Percentiles rank a stretch among this genome's conserved stretches.
Conservation (phyloP, 2,113 vertebrate species). For the Hippocampus barbouri region DNA sequence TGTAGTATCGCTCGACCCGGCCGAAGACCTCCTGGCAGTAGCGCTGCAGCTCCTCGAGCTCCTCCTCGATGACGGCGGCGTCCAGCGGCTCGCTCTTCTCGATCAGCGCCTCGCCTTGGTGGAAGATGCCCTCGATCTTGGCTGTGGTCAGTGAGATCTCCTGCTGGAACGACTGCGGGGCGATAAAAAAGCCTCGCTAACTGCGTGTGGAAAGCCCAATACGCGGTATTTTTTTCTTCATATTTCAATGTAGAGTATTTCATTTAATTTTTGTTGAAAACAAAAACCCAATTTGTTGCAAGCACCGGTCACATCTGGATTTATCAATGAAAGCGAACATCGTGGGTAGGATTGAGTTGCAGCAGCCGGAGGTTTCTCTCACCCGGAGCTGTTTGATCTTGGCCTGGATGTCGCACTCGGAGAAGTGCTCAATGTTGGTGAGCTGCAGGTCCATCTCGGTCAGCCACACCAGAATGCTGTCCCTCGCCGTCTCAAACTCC, state of each 20-base stretch:
- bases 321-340: not conserved
- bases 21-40: slow-evolving; percentile 97
- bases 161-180: slow-evolving; percentile 85
- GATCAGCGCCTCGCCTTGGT: slow-evolving; percentile 86
- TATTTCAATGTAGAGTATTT: too few relatives aligned
- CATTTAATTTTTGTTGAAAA: too few relatives aligned
- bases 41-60: slow-evolving; percentile 87
- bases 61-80: slow-evolving; percentile 92
- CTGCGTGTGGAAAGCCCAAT: too few relatives aligned
- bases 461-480: slow-evolving; percentile 91
- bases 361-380: not conserved
- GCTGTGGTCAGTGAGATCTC: slow-evolving; percentile 87
- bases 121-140: slow-evolving; percentile 88
- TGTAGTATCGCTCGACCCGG: slow-evolving; percentile 91
- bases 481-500: slow-evolving; percentile 92
- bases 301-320: not conserved
- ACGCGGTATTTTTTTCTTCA: too few relatives aligned
- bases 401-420: slow-evolving; percentile 93
- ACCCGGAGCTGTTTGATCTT: slow-evolving; percentile 97
- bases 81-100: slow-evolving; percentile 94
- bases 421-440: slow-evolving; percentile 97
- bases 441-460: slow-evolving; percentile 98
- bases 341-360: not conserved
- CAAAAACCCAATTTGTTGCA: too few relatives aligned
- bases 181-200: not conserved